These are phyloP conservation scores for Bhutanitis thaidina DNA, from an alignment of 2,888 invertebrate species.

Conservation along the genomic window DNA sequence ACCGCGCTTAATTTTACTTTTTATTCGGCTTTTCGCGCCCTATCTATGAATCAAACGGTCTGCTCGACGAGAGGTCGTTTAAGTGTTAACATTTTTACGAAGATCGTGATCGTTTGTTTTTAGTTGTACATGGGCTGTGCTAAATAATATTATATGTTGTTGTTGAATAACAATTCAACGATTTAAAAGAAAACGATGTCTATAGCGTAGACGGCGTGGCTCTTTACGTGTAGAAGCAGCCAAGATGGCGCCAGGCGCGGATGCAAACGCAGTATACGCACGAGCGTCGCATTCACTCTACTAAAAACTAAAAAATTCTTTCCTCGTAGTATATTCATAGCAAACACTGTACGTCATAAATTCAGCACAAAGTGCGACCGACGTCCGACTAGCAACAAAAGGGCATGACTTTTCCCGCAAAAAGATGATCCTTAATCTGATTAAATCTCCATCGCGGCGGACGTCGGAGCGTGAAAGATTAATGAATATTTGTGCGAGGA, in stretches of 20 bases:
- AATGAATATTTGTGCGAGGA: constrained; percentile 80
- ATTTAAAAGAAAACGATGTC: constrained; percentile 30
- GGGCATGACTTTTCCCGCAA: constrained; percentile 77
- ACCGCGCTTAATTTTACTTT: constrained; percentile 78
- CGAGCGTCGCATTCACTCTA: constrained; percentile 7
- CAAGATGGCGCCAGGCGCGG: constrained; percentile 52
- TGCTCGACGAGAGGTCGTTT: constrained; percentile 59
- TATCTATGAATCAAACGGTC: constrained; percentile 77
- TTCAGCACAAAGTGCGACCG: constrained; percentile 74
- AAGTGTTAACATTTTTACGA: constrained; percentile 68
- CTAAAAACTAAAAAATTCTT: constrained; percentile 11
- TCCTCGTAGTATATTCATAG: constrained; percentile 62
- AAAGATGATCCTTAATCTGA: constrained; percentile 81
- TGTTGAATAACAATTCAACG: constrained; percentile 35
- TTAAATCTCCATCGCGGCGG: constrained; percentile 79
- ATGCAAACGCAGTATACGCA: constrained; percentile 27
- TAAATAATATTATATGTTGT: constrained; percentile 29
- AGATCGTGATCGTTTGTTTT: constrained; percentile 18
- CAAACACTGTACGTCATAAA: constrained; percentile 72
- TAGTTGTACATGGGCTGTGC: constrained; percentile 8
- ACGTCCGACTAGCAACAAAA: constrained; percentile 71
- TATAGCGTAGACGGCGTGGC: constrained; percentile 65
- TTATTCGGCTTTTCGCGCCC: constrained; percentile 74
- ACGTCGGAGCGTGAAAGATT: constrained; percentile 80
- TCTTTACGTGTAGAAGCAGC: constrained; percentile 38